These are phyloP conservation scores for Pterocles orientalis DNA, from an alignment of 2,113 vertebrate genomes.

Conservation along the genomic window DNA sequence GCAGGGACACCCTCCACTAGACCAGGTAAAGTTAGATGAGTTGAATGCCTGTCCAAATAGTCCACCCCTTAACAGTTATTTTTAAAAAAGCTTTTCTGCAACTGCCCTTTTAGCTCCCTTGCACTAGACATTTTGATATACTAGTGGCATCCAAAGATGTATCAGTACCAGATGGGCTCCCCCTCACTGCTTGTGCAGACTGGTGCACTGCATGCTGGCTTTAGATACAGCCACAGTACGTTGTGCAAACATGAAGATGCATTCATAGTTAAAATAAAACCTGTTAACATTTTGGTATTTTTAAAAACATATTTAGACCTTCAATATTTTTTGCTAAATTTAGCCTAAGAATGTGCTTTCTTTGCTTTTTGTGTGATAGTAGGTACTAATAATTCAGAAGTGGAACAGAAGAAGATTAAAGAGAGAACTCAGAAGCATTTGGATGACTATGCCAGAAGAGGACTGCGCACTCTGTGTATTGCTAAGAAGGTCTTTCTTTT, in stretches of 20 bases:
- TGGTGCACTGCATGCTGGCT: not conserved
- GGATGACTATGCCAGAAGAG: conserved; percentile 87
- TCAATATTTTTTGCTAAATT: not conserved
- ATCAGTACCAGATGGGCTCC: not conserved
- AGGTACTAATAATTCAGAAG: conserved; percentile 39
- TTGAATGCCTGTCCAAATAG: not conserved
- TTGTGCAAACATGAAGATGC: not conserved
- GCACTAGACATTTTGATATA: not conserved
- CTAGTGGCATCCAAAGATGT: not conserved
- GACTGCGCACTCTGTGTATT: conserved; percentile 92
- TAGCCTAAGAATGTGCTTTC: not conserved
- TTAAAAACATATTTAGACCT: not conserved
- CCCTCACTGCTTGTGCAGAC: not conserved
- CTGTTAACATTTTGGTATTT: not conserved
- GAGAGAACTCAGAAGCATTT: conserved; percentile 86
- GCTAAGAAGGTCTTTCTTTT: conserved; percentile 85
- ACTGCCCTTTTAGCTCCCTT: not conserved
- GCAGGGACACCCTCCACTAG: too few relatives aligned
- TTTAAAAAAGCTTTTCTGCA: not conserved
- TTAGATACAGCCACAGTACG: not conserved
- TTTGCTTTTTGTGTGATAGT: conserved; percentile 8
- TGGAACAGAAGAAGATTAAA: conserved; percentile 67
- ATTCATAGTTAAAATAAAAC: not conserved
- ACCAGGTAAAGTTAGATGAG: not conserved
- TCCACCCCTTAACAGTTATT: not conserved